Percentiles rank a stretch among this genome's conserved stretches.
Evolutionary conservation across 2,113 vertebrate genomes (phyloP).

Genomic region (Lutjanus erythropterus): DNA sequence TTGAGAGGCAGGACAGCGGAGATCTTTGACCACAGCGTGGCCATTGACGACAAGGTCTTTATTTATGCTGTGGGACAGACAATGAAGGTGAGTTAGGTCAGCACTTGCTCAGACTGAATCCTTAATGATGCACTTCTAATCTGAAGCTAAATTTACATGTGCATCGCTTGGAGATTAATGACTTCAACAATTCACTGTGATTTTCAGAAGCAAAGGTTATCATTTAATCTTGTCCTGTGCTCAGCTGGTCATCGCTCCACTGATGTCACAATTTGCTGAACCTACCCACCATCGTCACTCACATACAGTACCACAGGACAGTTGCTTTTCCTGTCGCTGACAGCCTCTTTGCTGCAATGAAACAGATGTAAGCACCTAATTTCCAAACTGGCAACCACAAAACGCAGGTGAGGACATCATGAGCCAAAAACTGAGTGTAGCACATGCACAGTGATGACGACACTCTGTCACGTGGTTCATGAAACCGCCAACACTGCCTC

Average conservation of each 20-base stretch:
- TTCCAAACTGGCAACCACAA: constrained; percentile 61
- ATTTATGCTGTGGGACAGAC: constrained; percentile 50
- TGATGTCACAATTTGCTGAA: constrained; percentile 28
- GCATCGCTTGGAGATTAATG: neutral
- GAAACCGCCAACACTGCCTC: constrained; percentile 44
- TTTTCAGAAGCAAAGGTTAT: constrained; percentile 18
- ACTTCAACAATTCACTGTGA: neutral
- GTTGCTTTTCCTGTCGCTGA: constrained; percentile 22
- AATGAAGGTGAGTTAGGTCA: constrained; percentile 14
- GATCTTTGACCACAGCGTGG: constrained; percentile 80
- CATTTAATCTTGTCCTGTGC: constrained; percentile 24
- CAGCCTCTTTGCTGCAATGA: constrained; percentile 28
- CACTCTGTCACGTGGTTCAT: constrained; percentile 25
- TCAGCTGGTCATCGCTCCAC: constrained; percentile 15
- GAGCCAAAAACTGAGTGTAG: constrained; percentile 51
- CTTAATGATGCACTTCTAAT: constrained; percentile 6
- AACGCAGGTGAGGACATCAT: constrained; percentile 53
- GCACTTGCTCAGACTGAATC: constrained; percentile 2
- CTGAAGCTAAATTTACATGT: constrained; percentile 11
- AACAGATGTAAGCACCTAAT: constrained; percentile 54
- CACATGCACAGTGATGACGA: constrained; percentile 41
- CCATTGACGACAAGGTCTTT: constrained; percentile 60
- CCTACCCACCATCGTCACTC: constrained; percentile 3
- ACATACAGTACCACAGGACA: constrained; percentile 26
- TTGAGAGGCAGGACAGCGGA: constrained; percentile 77